These are phyloP conservation scores for Sitta carolinensis DNA, from an alignment of 2,797 vertebrate species.

Conservation along the genomic window DNA sequence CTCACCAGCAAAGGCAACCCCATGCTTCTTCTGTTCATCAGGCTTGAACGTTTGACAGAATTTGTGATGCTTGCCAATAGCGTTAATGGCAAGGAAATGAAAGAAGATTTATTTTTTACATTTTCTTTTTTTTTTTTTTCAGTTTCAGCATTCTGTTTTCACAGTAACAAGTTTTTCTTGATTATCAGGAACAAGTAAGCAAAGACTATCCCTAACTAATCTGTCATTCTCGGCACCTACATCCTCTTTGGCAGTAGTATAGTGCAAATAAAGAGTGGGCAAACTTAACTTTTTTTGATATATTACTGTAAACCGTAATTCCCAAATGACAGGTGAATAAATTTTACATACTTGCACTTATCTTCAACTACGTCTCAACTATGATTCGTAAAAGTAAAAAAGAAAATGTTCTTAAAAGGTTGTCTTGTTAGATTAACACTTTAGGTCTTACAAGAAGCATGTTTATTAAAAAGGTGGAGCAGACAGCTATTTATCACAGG, in stretches of 20 bases:
- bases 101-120: neutral
- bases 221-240: neutral
- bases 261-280: slow-evolving; percentile 13
- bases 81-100: neutral
- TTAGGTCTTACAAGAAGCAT: neutral
- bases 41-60: neutral
- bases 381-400: neutral
- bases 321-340: neutral
- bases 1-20: neutral
- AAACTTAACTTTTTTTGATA: neutral
- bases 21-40: neutral
- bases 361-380: neutral
- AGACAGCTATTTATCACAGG: neutral
- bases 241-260: slow-evolving; percentile 39
- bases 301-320: neutral
- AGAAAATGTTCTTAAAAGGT: neutral
- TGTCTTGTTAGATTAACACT: neutral
- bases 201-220: neutral
- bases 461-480: neutral
- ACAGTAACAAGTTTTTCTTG: slow-evolving; percentile 55
- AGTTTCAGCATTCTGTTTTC: neutral
- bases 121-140: neutral
- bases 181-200: neutral
- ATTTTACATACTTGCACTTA: neutral
- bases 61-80: neutral